Evolutionary conservation across 2,113 vertebrate genomes (phyloP).

Genomic region (Strix aluco): DNA sequence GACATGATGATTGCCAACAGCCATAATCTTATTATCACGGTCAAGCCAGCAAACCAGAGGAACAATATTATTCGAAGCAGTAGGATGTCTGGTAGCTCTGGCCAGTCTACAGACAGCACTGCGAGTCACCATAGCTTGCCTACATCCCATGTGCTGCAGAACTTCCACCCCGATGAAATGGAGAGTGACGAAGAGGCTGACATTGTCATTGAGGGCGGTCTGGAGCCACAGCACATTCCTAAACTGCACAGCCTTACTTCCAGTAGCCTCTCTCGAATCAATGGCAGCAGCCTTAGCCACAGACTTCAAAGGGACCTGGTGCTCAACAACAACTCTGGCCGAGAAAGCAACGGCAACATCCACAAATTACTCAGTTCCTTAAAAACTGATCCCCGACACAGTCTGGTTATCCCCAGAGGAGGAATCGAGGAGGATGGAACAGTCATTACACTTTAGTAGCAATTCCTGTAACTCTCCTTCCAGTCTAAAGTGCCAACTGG

Average conservation of each 20-base stretch:
- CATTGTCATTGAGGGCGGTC: slow-evolving; percentile 90
- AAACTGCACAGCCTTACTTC: slow-evolving; percentile 75
- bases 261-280: slow-evolving; percentile 83
- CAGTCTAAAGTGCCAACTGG: slow-evolving; percentile 64
- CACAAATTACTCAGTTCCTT: slow-evolving; percentile 93
- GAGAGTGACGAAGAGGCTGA: slow-evolving; percentile 95
- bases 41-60: slow-evolving; percentile 97
- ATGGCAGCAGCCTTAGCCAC: slow-evolving; percentile 82
- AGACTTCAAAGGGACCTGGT: slow-evolving; percentile 85
- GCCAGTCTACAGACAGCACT: slow-evolving; percentile 90
- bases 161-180: slow-evolving; percentile 88
- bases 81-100: slow-evolving; percentile 88
- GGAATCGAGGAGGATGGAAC: slow-evolving; percentile 95
- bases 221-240: slow-evolving; percentile 77
- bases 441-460: slow-evolving; percentile 91
- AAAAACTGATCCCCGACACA: slow-evolving; percentile 92
- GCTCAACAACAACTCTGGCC: slow-evolving; percentile 80
- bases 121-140: slow-evolving; percentile 83
- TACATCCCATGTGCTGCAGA: slow-evolving; percentile 71
- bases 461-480: neutral
- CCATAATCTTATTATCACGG: slow-evolving; percentile 96
- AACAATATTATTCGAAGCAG: slow-evolving; percentile 93
- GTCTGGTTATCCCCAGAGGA: slow-evolving; percentile 89
- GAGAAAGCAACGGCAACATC: slow-evolving; percentile 89
- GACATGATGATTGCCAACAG: slow-evolving; percentile 99